Base-by-base conservation (phyloP, 2,797 vertebrate species). In the Paratrypauchen microcephalus region DNA sequence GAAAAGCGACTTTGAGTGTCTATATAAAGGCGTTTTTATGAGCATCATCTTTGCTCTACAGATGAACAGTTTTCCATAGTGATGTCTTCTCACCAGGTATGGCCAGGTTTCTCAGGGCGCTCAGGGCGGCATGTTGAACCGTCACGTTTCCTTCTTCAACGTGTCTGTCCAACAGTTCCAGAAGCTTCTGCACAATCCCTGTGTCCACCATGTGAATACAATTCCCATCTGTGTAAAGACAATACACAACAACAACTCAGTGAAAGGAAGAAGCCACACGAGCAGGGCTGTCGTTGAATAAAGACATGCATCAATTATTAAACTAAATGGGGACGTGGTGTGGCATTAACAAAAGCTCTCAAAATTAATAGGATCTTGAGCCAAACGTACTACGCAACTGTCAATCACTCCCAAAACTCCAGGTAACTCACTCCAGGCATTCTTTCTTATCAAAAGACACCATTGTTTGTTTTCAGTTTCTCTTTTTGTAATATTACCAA, bases 161-260 rank as follows among this genome's bases (percentile, higher is more conserved):
- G 0, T 99, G 97, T 70, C 97, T 93, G 81, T 97, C 95, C 88
- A 99, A 80, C 83, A 99, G 93, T 75, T 96, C 96, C 88, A 95
- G 94, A 64, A 99, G 95, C 82, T 95, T 97, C 87, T 98, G 96
- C 80, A 99, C 97, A 50, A 98, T 98, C 18, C 97, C 97, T 0
- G 93, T 96, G 91, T 98, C 97, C 83, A 98, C 97, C 97, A 99
- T 99, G 92, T 99, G 97, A 87, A 99, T 99, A 83, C 97, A 99
- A 74, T 99, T 99, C 68, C 96, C 97, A 12, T 98, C 97, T 99
- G 32, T 23, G 30, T 24, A 39, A 23, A 55, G n/a, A 16, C 30
- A 30, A 52, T 2, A n/a, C 18, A 21, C 62, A 18, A 30, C 24
- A 58, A 23, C 21, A 28, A 28, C 24, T 58, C 24, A 15, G 19